Conservation (phyloP, 2,113 vertebrate genomes). For the Indicator indicator region DNA sequence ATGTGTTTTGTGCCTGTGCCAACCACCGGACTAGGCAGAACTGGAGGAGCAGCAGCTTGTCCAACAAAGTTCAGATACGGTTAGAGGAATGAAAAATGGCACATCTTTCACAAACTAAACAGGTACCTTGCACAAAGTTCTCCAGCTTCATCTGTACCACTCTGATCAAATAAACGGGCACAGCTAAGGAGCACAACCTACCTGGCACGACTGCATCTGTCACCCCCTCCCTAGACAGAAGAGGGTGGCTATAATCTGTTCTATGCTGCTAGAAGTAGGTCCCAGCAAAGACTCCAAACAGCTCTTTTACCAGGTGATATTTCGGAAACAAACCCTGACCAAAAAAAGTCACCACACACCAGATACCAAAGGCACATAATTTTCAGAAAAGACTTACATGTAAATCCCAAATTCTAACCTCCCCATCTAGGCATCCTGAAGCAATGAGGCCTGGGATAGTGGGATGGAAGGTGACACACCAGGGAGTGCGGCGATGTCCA, state of each 20-base stretch:
- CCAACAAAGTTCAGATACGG: not conserved
- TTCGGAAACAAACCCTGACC: not conserved
- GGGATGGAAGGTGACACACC: slow-evolving; percentile 99
- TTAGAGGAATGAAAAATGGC: not conserved
- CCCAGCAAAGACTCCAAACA: not conserved
- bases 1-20: not conserved
- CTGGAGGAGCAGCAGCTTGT: not conserved
- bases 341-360: not conserved
- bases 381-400: slow-evolving; percentile 86
- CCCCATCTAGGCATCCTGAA: slow-evolving; percentile 97
- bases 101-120: not conserved
- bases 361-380: not conserved
- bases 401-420: slow-evolving; percentile 99
- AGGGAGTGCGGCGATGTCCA: slow-evolving; percentile 96
- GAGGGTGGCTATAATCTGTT: not conserved
- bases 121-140: not conserved
- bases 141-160: not conserved
- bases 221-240: not conserved
- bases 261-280: not conserved
- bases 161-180: not conserved
- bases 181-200: not conserved
- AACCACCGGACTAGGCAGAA: not conserved
- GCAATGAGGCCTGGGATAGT: slow-evolving; percentile 97
- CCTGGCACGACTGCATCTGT: not conserved
- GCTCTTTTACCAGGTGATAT: not conserved